Percentiles rank a stretch among this genome's conserved stretches.
Conservation (phyloP, 1,140 invertebrate genomes). For the Ceratina japonica region DNA sequence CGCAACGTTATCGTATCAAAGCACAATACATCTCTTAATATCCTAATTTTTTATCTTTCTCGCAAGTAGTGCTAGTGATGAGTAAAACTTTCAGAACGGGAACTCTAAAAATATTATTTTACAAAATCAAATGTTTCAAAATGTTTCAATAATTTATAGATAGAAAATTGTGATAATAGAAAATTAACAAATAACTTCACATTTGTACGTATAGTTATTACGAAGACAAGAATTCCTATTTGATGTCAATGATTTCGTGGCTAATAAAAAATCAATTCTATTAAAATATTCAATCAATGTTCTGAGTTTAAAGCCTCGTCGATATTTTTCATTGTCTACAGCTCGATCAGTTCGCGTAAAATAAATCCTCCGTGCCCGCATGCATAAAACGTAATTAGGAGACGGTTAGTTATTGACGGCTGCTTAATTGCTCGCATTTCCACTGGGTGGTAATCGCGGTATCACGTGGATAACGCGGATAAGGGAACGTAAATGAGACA, state of each 20-base stretch:
- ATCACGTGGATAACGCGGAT: conserved; percentile 34
- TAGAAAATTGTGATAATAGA: too few relatives aligned
- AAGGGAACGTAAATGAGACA: conserved; percentile 42
- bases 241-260: too few relatives aligned
- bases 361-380: conserved; percentile 53
- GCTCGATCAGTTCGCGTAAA: conserved; percentile 7
- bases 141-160: too few relatives aligned
- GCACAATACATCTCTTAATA: not conserved
- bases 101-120: not conserved
- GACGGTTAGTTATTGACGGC: conserved; percentile 51
- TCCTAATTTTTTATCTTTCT: not conserved
- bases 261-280: not conserved
- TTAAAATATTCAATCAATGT: not conserved
- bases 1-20: not conserved
- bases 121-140: not conserved
- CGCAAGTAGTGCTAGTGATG: too few relatives aligned
- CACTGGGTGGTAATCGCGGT: conserved; percentile 33
- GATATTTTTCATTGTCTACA: not conserved
- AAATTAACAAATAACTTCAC: too few relatives aligned
- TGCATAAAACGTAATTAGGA: conserved; percentile 50
- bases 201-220: too few relatives aligned
- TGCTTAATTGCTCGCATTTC: conserved; percentile 57
- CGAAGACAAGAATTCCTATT: too few relatives aligned
- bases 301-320: not conserved
- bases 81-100: not conserved